These are phyloP conservation scores for Epinephelus fuscoguttatus DNA, from an alignment of 2,113 vertebrate species.

Conservation along the genomic window DNA sequence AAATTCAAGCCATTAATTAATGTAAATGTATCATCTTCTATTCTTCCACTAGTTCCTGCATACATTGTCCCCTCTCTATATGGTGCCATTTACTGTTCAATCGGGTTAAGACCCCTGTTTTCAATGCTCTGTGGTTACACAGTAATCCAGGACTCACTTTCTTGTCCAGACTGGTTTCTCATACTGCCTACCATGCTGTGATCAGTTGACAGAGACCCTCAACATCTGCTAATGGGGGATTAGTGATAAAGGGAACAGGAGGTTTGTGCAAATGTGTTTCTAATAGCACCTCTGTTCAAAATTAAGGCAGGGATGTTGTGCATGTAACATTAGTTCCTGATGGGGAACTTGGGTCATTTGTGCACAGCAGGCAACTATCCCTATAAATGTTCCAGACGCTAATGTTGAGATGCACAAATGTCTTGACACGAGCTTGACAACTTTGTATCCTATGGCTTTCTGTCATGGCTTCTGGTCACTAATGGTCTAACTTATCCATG, in stretches of 20 bases:
- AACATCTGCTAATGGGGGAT: constrained; percentile 62
- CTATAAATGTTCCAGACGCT: background rate
- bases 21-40: background rate
- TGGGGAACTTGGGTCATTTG: constrained; percentile 11
- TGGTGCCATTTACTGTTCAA: constrained; percentile 49
- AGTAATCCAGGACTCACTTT: constrained; percentile 60
- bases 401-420: constrained; percentile 15
- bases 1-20: background rate
- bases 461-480: constrained; percentile 22
- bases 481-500: constrained; percentile 28
- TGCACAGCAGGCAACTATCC: background rate
- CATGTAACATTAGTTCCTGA: constrained; percentile 40
- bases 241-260: constrained; percentile 62
- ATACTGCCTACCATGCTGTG: constrained; percentile 28
- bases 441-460: constrained; percentile 40
- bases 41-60: constrained; percentile 10
- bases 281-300: constrained; percentile 24
- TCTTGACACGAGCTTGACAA: constrained; percentile 41
- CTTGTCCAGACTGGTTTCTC: constrained; percentile 77
- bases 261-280: constrained; percentile 35
- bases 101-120: constrained; percentile 36
- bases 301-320: constrained; percentile 9
- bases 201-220: constrained; percentile 74
- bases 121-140: constrained; percentile 53
- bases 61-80: constrained; percentile 45